These are phyloP conservation scores for Anhinga anhinga DNA, from an alignment of 2,113 vertebrate species.

Conservation along the genomic window DNA sequence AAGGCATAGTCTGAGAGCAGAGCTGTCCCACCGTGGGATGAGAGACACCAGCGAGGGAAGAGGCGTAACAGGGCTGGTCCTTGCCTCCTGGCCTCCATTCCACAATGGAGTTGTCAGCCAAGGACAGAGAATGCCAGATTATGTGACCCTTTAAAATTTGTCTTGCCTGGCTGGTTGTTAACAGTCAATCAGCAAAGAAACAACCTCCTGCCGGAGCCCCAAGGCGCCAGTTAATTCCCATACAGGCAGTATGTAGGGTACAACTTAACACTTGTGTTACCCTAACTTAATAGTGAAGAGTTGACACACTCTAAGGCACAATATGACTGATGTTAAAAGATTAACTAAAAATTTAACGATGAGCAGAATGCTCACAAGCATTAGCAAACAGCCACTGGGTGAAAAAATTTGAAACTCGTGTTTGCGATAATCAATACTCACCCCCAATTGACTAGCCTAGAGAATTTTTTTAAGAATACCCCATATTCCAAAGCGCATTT, in stretches of 20 bases:
- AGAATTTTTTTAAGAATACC: neutral
- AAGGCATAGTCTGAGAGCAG: neutral
- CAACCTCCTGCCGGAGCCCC: neutral
- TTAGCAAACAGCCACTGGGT: neutral
- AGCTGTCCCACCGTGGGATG: accelerated
- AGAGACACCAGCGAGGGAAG: neutral
- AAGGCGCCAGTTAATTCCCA: neutral
- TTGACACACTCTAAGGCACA: neutral
- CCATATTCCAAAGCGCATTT: neutral
- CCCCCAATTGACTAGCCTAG: neutral
- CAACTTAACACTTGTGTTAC: constrained; percentile 2
- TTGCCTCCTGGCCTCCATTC: neutral
- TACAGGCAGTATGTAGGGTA: neutral
- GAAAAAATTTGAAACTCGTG: neutral
- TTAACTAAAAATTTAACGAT: neutral
- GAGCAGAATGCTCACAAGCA: neutral
- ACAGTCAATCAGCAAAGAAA: constrained; percentile 46
- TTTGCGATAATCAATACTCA: neutral
- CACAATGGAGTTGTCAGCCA: constrained; percentile 57
- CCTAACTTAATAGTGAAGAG: neutral
- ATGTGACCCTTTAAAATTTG: constrained; percentile 45
- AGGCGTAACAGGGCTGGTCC: neutral
- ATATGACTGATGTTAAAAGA: neutral
- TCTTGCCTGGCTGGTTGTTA: constrained; percentile 57
- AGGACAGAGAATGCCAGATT: neutral